Evolutionary conservation across 35 echinoderm and acorn worm genomes (phyloP).

Genomic region (Diadema setosum): DNA sequence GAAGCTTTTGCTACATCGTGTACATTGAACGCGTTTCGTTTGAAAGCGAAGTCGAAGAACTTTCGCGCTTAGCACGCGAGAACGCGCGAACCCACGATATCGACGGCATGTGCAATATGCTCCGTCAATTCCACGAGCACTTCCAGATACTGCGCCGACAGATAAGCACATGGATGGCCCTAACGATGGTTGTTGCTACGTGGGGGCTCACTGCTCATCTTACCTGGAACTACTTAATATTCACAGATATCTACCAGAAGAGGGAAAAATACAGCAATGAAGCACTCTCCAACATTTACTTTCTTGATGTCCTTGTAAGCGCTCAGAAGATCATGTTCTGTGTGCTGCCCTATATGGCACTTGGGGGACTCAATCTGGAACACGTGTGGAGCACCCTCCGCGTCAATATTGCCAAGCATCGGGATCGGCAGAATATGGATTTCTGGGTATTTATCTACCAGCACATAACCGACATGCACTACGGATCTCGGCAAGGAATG

Average conservation of each 20-base stretch:
- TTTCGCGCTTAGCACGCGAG: neutral
- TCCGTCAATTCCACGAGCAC: neutral
- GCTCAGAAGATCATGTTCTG: slow-evolving; percentile 64
- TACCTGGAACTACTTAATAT: slow-evolving; percentile 50
- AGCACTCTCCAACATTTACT: too few species aligned
- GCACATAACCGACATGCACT: neutral
- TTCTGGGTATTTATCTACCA: slow-evolving; percentile 14
- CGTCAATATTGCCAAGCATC: neutral
- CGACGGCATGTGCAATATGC: neutral
- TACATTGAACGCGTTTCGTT: slow-evolving; percentile 34
- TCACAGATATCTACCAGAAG: slow-evolving; percentile 1
- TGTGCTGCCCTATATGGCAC: slow-evolving; percentile 19
- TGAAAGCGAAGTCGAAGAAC: neutral
- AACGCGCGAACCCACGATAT: neutral
- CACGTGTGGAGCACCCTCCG: slow-evolving; percentile 25
- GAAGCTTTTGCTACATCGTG: slow-evolving; percentile 32
- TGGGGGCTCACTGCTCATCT: slow-evolving; percentile 56
- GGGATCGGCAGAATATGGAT: neutral
- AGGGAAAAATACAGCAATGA: neutral
- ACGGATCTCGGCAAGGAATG: neutral
- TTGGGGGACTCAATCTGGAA: slow-evolving; percentile 40
- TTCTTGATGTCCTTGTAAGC: slow-evolving; percentile 37
- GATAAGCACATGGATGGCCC: slow-evolving; percentile 38
- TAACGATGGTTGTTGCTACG: slow-evolving; percentile 42
- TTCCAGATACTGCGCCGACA: slow-evolving; percentile 10